Conservation (phyloP, 1,140 invertebrate species). For the Drosophila busckii region DNA sequence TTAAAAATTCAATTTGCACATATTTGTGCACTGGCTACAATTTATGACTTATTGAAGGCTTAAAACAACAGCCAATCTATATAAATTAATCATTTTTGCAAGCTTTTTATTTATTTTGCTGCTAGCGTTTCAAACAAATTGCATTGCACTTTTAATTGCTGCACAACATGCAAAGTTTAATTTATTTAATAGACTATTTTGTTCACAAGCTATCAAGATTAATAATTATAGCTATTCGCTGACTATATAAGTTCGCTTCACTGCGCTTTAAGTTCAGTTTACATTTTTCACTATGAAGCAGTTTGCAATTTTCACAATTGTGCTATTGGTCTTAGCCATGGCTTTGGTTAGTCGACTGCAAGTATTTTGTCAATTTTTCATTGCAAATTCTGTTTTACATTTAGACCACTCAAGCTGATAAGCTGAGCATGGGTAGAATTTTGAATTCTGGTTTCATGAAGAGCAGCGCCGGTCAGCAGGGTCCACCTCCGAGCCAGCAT, state of each 20-base stretch:
- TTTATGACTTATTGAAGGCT: too few relatives aligned
- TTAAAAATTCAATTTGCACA: slow-evolving; percentile 21
- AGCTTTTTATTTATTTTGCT: too few relatives aligned
- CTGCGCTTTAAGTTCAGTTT: neutral
- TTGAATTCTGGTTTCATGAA: slow-evolving; percentile 17
- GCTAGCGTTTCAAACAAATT: too few relatives aligned
- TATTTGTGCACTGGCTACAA: too few relatives aligned
- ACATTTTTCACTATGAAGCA: slow-evolving; percentile 45
- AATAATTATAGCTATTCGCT: neutral
- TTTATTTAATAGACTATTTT: slow-evolving; percentile 9
- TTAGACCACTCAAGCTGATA: too few relatives aligned
- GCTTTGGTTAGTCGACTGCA: slow-evolving; percentile 38
- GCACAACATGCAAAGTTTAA: slow-evolving; percentile 23
- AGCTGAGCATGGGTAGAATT: slow-evolving; percentile 2
- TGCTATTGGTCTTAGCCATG: slow-evolving; percentile 42
- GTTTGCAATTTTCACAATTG: slow-evolving; percentile 47
- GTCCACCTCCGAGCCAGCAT: neutral
- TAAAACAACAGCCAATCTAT: too few relatives aligned
- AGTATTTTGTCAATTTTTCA: neutral
- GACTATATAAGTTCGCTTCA: slow-evolving; percentile 35
- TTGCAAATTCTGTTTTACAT: too few relatives aligned
- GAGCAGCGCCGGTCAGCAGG: slow-evolving; percentile 7
- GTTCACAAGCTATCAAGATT: too few relatives aligned
- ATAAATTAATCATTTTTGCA: too few relatives aligned
- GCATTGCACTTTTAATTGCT: slow-evolving; percentile 7